Evolutionary conservation across 2,797 vertebrate species (phyloP).

Genomic region (Tauraco hartlaubi): DNA sequence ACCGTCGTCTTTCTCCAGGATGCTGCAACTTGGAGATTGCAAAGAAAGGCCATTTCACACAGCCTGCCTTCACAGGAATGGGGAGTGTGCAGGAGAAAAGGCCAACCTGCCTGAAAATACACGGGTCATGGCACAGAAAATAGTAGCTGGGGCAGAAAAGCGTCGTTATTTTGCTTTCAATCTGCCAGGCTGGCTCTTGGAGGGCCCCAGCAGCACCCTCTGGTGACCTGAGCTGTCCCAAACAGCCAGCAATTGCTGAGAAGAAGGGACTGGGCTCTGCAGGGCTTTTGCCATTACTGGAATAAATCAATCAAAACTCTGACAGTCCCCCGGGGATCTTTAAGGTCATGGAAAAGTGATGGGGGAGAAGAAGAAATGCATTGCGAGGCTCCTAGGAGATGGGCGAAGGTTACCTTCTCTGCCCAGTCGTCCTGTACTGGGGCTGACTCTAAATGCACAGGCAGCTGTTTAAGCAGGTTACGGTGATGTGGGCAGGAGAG

Average conservation of each 20-base stretch:
- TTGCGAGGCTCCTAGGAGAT: rapidly evolving
- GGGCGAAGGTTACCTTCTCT: neutral
- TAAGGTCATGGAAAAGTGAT: neutral
- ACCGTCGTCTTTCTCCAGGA: neutral
- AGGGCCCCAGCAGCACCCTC: slow-evolving; percentile 51
- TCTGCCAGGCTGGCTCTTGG: neutral
- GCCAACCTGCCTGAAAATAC: neutral
- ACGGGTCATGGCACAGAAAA: rapidly evolving
- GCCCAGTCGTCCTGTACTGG: neutral
- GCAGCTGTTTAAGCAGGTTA: neutral
- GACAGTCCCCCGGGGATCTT: neutral
- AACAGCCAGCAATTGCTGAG: neutral
- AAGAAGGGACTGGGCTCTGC: neutral
- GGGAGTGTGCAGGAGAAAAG: neutral
- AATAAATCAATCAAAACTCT: neutral
- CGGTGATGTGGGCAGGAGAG: neutral
- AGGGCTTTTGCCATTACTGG: neutral
- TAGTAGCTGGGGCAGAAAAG: neutral
- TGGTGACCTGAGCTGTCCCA: slow-evolving; percentile 32
- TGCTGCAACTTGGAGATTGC: neutral
- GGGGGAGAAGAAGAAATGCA: neutral
- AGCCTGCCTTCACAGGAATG: neutral
- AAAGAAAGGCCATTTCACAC: neutral
- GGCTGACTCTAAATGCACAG: neutral
- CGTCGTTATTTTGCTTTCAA: neutral